Evolutionary conservation across 1,140 invertebrate genomes (phyloP).

Genomic region (Condylostylus longicornis): DNA sequence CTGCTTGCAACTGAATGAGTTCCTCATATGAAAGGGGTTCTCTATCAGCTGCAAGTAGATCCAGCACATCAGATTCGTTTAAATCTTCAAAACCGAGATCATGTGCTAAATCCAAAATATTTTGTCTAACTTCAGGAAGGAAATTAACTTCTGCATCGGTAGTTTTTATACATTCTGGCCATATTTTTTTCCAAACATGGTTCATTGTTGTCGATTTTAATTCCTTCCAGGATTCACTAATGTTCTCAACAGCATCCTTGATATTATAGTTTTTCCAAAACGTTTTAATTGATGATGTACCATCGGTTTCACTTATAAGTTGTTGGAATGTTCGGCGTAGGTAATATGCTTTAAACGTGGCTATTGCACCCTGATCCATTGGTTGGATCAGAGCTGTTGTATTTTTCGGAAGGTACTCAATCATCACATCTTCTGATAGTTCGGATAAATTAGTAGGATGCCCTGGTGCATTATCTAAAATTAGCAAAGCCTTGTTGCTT

Average conservation of each 20-base stretch:
- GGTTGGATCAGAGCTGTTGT: slow-evolving; percentile 33
- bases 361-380: slow-evolving; percentile 31
- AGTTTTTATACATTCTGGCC: slow-evolving; percentile 14
- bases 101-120: no score
- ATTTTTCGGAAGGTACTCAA: slow-evolving; percentile 29
- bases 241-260: slow-evolving; percentile 10
- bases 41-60: no score
- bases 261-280: slow-evolving; percentile 13
- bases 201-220: slow-evolving; percentile 13
- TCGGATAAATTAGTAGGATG: slow-evolving; percentile 20
- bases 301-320: slow-evolving; percentile 8
- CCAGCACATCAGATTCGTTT: no score
- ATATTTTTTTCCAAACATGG: slow-evolving; percentile 14
- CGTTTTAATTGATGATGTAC: slow-evolving; percentile 3
- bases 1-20: no score
- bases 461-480: slow-evolving; percentile 33
- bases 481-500: slow-evolving; percentile 32
- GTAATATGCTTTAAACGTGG: slow-evolving; percentile 15
- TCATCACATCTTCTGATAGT: slow-evolving; percentile 24
- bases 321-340: slow-evolving; percentile 7
- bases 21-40: no score
- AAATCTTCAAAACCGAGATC: no score
- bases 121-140: no score
- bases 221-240: slow-evolving; percentile 12
- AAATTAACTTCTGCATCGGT: no score